Evolutionary conservation across 2,113 vertebrate species (phyloP), one percentile per base, ranked within the genome.

Genomic region (Peromyscus polionotus): DNA sequence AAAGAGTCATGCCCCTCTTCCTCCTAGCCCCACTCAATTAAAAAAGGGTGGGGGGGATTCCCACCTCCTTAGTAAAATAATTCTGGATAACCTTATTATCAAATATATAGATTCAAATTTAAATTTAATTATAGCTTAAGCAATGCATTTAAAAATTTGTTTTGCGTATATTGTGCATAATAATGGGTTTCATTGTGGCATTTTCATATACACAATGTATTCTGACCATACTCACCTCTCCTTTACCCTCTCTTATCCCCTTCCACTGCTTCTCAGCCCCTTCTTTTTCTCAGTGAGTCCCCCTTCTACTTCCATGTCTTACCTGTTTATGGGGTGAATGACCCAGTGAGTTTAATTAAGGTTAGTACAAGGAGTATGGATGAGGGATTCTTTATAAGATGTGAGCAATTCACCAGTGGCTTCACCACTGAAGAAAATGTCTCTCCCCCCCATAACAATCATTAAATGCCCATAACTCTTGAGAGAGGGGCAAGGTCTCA

Each of bases 31-130:
- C 7, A 4, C 12, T 76, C 45, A 10, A 20, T 54, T 84, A 76
- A 22, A 85, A 68, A 95, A 79, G 14, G 67, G n/a, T n/a, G n/a
- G n/a, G 28, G 10, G 26, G 24, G 26, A 9, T 68, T 68, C 48
- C 28, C 33, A 22, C 45, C 28, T 28, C 28, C 20, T 81, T 81
- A 84, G 67, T 83, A 85, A 96, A 96, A 91, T 97, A 97, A 95
- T 95, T 76, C 51, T 97, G 79, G 39, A 39, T 97, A 72, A 51
- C 89, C 54, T 93, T 95, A 65, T 92, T 96, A 39, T 84, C 4
- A 96, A 67, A 92, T 95, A 0, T 86, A 19, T 48, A 77, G 57
- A 51, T 95, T 94, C 80, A 93, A 97, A 0, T 13, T 94, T 68
- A 59, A 83, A 20, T 81, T 48, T 68, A 67, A n/a, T 73, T 87